Percentiles rank a stretch among this genome's conserved stretches.
Conservation (phyloP, 2,888 invertebrate genomes). For the Hipparchia semele region DNA sequence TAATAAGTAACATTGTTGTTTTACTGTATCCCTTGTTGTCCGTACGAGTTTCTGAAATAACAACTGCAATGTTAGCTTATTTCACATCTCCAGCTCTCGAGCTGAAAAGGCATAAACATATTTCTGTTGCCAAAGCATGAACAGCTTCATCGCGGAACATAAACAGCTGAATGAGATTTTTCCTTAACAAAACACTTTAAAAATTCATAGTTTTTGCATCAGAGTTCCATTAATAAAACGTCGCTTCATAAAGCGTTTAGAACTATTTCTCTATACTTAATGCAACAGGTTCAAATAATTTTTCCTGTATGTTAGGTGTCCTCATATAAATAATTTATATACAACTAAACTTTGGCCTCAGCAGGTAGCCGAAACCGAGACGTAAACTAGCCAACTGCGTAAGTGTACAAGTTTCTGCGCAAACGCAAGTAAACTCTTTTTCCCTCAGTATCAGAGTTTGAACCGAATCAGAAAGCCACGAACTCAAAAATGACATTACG, state of each 20-base stretch:
- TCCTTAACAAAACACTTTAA: slow-evolving; percentile 1
- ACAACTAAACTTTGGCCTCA: too few relatives aligned
- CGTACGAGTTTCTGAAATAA: slow-evolving; percentile 9
- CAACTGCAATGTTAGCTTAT: slow-evolving; percentile 19
- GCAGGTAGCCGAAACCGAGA: too few relatives aligned
- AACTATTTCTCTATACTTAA: background rate
- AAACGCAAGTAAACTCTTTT: too few relatives aligned
- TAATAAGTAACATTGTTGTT: slow-evolving; percentile 14
- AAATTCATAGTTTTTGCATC: slow-evolving; percentile 4
- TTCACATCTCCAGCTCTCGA: slow-evolving; percentile 6
- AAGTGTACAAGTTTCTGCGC: too few relatives aligned
- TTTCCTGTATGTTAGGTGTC: too few relatives aligned
- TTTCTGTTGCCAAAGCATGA: background rate
- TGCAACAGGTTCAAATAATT: background rate
- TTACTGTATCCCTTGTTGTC: slow-evolving; percentile 12
- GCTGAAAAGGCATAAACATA: slow-evolving; percentile 11
- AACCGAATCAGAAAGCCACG: too few relatives aligned
- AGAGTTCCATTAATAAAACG: slow-evolving; percentile 11
- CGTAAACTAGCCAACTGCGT: too few relatives aligned
- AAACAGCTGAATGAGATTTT: background rate
- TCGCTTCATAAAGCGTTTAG: background rate
- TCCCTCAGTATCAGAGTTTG: too few relatives aligned
- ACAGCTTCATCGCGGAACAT: background rate
- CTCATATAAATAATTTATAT: too few relatives aligned
- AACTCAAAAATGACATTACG: too few relatives aligned